Evolutionary conservation across 2,888 invertebrate species (phyloP), one percentile per base, ranked within the genome.

Genomic region (Monopis laevigella): DNA sequence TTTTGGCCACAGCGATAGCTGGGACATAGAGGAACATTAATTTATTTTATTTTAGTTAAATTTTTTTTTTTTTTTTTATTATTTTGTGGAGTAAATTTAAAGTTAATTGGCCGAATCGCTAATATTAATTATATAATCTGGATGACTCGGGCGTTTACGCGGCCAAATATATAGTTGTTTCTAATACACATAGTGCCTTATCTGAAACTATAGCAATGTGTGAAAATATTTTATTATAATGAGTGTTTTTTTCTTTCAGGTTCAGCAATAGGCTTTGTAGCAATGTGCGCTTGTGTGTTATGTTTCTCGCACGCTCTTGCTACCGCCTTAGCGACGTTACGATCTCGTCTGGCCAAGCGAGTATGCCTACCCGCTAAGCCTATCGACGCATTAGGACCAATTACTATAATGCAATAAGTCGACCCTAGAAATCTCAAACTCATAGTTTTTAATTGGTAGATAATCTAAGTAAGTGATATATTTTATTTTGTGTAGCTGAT

Each of bases 261-360:
- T 0, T 55, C 65, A 19, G 78, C 78, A 1, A 56, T 80, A 6
- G 77, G 71, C 2, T 80, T 80, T 55, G 78, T 78, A 10, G 62
- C 72, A 0, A 54, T 78, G 1, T 77, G 78, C 45, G 78, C 78
- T 0, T 60, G 64, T 19, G 77, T 80, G 46, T 56, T 78, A 59
- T 62, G 73, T 42, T 53, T 60, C 24, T 69, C 74, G 16, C 77
- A 77, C 51, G 64, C 64, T 16, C 48, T 73, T n/a, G 73, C 72
- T 1, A 66, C 72, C 2, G 50, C 54, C 39, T 48, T 64, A 11
- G 64, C 67, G 1, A 43, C 49, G 2, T 40, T 53, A 41, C 72
- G 77, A 44, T 38, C 49, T 40, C 57, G 65, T 1, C 18, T 67
- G 3, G 68, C 65, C 1, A 45, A 53, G 38, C 61, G 64, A 14